phyloP scores from a whole-genome alignment of 2,888 invertebrate genomes.

The Zaprionus lineosus region DNA sequence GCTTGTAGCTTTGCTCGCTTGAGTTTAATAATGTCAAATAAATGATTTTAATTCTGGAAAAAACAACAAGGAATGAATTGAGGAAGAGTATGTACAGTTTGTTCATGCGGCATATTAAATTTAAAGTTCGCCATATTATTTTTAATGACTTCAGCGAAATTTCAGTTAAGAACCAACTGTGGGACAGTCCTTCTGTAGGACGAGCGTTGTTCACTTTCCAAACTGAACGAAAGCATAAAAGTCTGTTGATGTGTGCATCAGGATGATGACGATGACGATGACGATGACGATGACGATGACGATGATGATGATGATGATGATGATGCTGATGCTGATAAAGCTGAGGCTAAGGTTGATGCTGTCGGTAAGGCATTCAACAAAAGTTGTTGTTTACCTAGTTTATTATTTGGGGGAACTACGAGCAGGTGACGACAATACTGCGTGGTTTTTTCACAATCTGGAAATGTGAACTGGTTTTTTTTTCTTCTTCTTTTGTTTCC shows the following conservation, averaged over 20 bases:
- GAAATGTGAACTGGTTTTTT: constrained; percentile 43
- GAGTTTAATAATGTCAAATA: no score
- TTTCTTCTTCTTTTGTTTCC: background rate
- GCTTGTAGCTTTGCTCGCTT: no score
- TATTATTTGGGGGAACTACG: constrained; percentile 47
- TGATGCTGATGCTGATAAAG: background rate
- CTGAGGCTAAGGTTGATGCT: constrained; percentile 4
- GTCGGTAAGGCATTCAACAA: constrained; percentile 18
- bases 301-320: constrained; percentile 6
- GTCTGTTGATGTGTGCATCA: no score
- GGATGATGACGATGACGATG: no score
- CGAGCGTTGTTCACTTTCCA: background rate
- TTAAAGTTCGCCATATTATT: constrained; percentile 20
- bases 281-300: no score
- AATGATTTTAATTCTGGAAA: no score
- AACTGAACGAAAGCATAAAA: no score
- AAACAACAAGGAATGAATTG: no score
- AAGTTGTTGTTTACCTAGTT: constrained; percentile 15
- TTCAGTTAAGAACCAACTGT: constrained; percentile 27
- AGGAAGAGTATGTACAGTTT: no score
- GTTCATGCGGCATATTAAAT: constrained; percentile 1
- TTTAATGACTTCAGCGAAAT: constrained; percentile 51
- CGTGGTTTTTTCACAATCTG: constrained; percentile 50
- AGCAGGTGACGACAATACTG: constrained; percentile 50
- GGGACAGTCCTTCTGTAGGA: background rate